A percentile compares a stretch with the other conserved stretches of the same genome.
Conservation (phyloP, 2,113 vertebrate genomes). For the Dicaeum eximium region DNA sequence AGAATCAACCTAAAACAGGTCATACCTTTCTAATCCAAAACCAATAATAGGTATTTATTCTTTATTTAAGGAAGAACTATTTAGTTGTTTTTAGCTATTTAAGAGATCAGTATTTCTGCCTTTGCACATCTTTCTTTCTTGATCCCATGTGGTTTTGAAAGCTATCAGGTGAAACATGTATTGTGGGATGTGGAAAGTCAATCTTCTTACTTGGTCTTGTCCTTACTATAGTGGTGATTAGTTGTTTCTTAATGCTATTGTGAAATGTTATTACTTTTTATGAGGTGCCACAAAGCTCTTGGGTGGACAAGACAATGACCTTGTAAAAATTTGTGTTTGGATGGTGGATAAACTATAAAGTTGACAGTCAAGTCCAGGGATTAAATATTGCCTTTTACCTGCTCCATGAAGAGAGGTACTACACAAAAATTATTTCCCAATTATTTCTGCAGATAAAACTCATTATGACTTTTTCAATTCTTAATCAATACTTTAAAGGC, state of each 20-base stretch:
- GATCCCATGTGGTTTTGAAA: neutral
- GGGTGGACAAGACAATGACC: neutral
- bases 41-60: neutral
- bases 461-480: constrained; percentile 69
- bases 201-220: neutral
- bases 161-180: neutral
- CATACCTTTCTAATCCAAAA: neutral
- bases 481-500: constrained; percentile 73
- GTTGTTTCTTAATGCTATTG: neutral
- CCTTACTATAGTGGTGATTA: neutral
- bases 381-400: neutral
- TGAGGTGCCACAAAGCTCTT: neutral
- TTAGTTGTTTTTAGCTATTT: neutral
- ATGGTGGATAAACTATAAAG: neutral
- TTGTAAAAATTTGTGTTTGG: neutral
- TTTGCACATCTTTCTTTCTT: neutral
- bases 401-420: neutral
- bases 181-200: neutral
- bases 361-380: neutral
- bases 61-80: neutral
- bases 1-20: neutral
- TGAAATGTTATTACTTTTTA: neutral
- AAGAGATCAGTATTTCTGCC: neutral
- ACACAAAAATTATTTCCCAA: constrained; percentile 22
- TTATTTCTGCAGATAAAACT: constrained; percentile 61